Conservation (phyloP, 2,113 vertebrate species). For the mouse (Mus musculus) region GRCm39 chr1:122611001-122611500, state of each 20-base stretch:
- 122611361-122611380: background rate
- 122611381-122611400: background rate
- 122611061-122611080: background rate
- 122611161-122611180: background rate
- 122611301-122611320: background rate
- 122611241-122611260: background rate
- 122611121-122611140: background rate
- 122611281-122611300: background rate
- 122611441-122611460: background rate
- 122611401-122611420: background rate
- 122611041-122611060: background rate
- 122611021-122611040: background rate
- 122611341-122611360: background rate
- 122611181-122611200: background rate
- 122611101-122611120: background rate
- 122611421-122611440: background rate
- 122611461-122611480: background rate
- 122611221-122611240: background rate
- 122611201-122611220: background rate
- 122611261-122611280: background rate
- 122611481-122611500: background rate
- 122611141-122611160: background rate
- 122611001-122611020: constrained; percentile 37
- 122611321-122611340: background rate
- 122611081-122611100: background rate